Base-by-base conservation (phyloP, 1,140 invertebrate genomes). In the Magallana ariakensis region DNA sequence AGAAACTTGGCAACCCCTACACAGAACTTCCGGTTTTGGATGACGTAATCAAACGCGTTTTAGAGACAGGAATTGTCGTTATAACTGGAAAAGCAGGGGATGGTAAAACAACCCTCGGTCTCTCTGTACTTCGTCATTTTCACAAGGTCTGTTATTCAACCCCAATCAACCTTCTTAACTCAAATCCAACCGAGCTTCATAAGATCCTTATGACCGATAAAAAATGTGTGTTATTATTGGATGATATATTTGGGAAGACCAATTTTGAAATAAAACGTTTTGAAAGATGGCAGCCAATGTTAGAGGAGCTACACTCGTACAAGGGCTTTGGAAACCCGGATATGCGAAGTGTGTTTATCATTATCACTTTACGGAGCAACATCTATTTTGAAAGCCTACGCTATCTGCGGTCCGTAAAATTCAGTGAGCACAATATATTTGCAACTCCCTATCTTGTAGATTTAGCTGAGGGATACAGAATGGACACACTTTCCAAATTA, bases 371-470 rank as follows among this genome's bases (percentile, higher is more conserved):
- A 11, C 22, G 66, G 15, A 75, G 33, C 33, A 75, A 75, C 33
- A 75, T 75, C 15, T 75, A 75, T 33, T 75, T 13, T 26, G 66
- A 75, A 26, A 75, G 66, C 33, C 10, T 75, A 13, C 9, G 22
- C 11, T 75, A 33, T 26, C 66, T 75, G 10, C 66, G 66, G 2
- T 33, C 66, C 19, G 22, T 26, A 11, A 75, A 75, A 75, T 75
- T 75, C 22, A 75, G 66, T 75, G 19, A 75, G 11, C 66, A 75
- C 22, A 75, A 75, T 26, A 75, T 75, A 11, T 75, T 75, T 75
- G 11, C 66, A 22, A 13, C 22, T 22, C 22, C 11, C 22, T 75
- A 75, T 33, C 22, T 75, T 0, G 66, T 75, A 11, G 22, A 75
- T 75, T 75, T 75, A 26, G 66, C 66, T 13, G 15, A 11, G 22